Percentiles rank a stretch among this genome's conserved stretches.
Evolutionary conservation across 64 coral and sea anemone genomes (phyloP).

Genomic region (Astreopora myriophthalma): DNA sequence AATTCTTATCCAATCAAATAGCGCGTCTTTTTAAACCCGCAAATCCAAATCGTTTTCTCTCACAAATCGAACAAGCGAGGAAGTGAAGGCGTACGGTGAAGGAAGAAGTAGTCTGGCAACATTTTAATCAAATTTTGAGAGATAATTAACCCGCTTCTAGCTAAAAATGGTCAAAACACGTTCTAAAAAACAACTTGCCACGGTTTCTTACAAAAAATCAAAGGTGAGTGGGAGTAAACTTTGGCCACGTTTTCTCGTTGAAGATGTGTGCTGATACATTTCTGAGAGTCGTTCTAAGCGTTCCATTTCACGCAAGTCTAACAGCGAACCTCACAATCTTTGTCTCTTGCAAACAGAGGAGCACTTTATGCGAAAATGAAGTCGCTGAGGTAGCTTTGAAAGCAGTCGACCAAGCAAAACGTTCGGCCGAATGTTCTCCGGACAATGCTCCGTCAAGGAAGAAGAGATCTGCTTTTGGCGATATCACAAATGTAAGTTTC

Average conservation of each 20-base stretch:
- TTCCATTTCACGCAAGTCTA: neutral
- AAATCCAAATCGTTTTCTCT: conserved; percentile 70
- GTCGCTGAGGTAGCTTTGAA: conserved; percentile 29
- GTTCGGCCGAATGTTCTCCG: conserved; percentile 82
- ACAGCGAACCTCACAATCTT: neutral
- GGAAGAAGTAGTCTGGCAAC: neutral
- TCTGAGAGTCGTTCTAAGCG: neutral
- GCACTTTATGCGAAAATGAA: conserved; percentile 56
- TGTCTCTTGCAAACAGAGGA: neutral
- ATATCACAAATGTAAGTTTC: conserved; percentile 92
- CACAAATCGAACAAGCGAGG: neutral
- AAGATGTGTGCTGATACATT: too few species aligned
- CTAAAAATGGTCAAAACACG: conserved; percentile 46
- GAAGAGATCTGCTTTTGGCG: conserved; percentile 94
- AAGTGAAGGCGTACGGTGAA: neutral
- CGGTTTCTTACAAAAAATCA: conserved; percentile 8
- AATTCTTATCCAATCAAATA: conserved; percentile 78
- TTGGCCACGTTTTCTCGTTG: neutral
- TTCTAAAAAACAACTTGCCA: neutral
- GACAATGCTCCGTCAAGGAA: conserved; percentile 89
- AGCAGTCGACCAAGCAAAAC: conserved; percentile 80
- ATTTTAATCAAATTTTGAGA: neutral
- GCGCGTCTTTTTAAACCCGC: conserved; percentile 80
- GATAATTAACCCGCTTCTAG: neutral
- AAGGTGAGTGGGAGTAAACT: neutral